Percentiles rank a stretch among this genome's conserved stretches.
Conservation (phyloP, 2,888 invertebrate species). For the Microplitis deprimator region DNA sequence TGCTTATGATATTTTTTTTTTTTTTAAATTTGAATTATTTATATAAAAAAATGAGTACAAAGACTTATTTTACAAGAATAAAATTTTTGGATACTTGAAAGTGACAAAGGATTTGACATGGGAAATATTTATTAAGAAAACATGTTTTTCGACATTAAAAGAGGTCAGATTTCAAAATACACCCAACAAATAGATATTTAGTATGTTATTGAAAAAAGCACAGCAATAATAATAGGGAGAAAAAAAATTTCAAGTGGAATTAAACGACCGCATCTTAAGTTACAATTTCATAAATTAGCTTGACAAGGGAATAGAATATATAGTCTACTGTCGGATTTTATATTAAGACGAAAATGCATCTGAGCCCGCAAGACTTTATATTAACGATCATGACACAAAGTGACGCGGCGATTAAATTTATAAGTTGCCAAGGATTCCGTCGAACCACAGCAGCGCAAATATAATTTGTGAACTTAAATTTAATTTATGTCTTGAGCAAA, state of each 20-base stretch:
- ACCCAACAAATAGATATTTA: background rate
- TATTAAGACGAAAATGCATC: too few species aligned
- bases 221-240: background rate
- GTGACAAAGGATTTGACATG: slow-evolving; percentile 6
- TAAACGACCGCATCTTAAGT: background rate
- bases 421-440: too few species aligned
- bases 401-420: too few species aligned
- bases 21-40: background rate
- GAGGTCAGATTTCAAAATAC: slow-evolving; percentile 34
- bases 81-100: background rate
- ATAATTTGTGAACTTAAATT: too few species aligned
- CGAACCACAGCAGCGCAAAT: too few species aligned
- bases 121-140: slow-evolving; percentile 13
- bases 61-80: background rate
- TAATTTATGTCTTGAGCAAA: too few species aligned
- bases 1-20: too few species aligned
- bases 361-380: too few species aligned
- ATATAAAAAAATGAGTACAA: background rate
- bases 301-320: background rate
- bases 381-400: too few species aligned
- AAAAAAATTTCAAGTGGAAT: too few species aligned
- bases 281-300: background rate
- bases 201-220: background rate
- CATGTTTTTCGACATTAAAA: slow-evolving; percentile 1
- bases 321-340: too few species aligned